A percentile compares a stretch with the other conserved stretches of the same genome.
These are phyloP conservation scores for Dryobotodes eremita DNA, from an alignment of 2,888 invertebrate genomes.

Conservation along the genomic window DNA sequence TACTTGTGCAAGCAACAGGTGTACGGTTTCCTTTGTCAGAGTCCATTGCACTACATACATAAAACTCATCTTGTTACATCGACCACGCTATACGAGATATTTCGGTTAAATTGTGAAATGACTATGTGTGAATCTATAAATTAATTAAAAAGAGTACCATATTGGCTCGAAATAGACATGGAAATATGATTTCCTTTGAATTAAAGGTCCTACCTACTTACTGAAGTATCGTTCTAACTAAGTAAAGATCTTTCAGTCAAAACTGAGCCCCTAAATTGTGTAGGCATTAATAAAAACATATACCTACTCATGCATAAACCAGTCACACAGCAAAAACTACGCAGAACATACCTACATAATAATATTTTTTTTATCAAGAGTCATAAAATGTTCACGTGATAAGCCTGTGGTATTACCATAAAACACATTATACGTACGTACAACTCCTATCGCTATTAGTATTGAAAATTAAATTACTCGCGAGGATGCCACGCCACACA, in stretches of 20 bases:
- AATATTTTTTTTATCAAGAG: constrained; percentile 50
- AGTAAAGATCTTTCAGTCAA: neutral
- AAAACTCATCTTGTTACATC: constrained; percentile 53
- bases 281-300: neutral
- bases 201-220: neutral
- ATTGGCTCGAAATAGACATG: neutral
- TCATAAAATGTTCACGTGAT: constrained; percentile 60
- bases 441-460: constrained; percentile 30
- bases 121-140: neutral
- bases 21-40: constrained; percentile 62
- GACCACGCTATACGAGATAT: constrained; percentile 16
- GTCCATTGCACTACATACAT: constrained; percentile 55
- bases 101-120: constrained; percentile 6
- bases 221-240: neutral
- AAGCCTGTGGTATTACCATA: constrained; percentile 53
- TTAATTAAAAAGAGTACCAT: neutral
- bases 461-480: constrained; percentile 42
- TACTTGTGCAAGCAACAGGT: constrained; percentile 55
- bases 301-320: constrained; percentile 2
- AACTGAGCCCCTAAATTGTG: neutral
- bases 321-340: constrained; percentile 41
- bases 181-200: neutral
- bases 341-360: constrained; percentile 11
- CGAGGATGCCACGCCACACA: constrained; percentile 26
- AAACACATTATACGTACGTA: constrained; percentile 41